Conservation (phyloP, 1,140 invertebrate species). For the Prorops nasuta region DNA sequence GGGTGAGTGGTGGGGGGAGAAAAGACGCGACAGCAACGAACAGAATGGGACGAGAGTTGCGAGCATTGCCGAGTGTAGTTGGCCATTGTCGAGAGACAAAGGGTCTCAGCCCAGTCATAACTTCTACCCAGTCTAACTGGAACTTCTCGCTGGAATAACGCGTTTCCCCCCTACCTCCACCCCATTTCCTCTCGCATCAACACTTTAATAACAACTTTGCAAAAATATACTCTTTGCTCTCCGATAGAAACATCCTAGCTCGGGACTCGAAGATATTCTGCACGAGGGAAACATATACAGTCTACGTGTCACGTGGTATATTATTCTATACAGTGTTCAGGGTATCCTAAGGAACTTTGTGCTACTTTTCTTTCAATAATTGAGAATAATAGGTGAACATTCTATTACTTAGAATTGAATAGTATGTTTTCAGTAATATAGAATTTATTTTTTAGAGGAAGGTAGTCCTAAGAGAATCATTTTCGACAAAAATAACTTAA, state of each 20-base stretch:
- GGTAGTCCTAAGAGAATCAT: no score
- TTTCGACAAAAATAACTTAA: no score
- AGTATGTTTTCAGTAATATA: no score
- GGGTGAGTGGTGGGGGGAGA: background rate
- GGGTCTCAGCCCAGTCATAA: slow-evolving; percentile 16
- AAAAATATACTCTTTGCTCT: background rate
- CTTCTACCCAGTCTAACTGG: slow-evolving; percentile 5
- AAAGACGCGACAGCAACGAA: no score
- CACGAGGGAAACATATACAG: background rate
- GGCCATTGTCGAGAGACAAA: slow-evolving; percentile 24
- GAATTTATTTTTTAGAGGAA: no score
- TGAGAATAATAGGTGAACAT: no score
- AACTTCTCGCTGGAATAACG: slow-evolving; percentile 11
- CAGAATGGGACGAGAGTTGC: no score
- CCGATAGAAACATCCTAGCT: background rate
- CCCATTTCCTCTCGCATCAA: background rate
- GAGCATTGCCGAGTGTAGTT: slow-evolving; percentile 14
- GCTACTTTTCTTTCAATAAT: no score
- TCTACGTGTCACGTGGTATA: no score
- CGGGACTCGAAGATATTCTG: background rate
- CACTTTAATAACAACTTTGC: background rate
- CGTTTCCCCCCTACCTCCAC: background rate
- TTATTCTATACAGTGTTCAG: no score
- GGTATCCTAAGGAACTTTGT: no score
- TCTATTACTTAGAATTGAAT: no score